Evolutionary conservation across 1,140 invertebrate genomes (phyloP).

Genomic region (Apis florea): DNA sequence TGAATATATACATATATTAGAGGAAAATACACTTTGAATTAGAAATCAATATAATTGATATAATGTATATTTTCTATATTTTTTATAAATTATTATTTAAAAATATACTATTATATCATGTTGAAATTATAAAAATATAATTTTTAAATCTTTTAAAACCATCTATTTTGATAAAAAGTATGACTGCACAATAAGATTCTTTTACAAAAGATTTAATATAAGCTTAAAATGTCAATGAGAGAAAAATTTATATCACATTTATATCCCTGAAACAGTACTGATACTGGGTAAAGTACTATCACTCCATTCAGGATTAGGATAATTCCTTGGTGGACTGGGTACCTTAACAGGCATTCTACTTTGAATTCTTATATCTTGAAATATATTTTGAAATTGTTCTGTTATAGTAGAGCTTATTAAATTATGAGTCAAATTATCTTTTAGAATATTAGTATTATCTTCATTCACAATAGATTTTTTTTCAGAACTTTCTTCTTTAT

Average conservation of each 20-base stretch:
- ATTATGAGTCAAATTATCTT: constrained; percentile 38
- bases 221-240: constrained; percentile 27
- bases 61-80: constrained; percentile 9
- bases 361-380: constrained; percentile 59
- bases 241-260: constrained; percentile 9
- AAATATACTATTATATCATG: constrained; percentile 32
- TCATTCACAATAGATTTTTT: constrained; percentile 5
- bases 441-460: neutral
- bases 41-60: constrained; percentile 39
- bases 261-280: constrained; percentile 56
- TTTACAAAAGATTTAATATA: neutral
- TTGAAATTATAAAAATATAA: constrained; percentile 37
- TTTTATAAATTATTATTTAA: constrained; percentile 35
- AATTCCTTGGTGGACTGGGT: constrained; percentile 66
- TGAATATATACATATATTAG: constrained; percentile 48
- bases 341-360: constrained; percentile 60
- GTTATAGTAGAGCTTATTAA: constrained; percentile 46
- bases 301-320: constrained; percentile 67
- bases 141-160: constrained; percentile 26
- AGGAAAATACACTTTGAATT: constrained; percentile 45
- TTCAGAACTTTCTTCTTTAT: constrained; percentile 6
- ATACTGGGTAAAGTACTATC: constrained; percentile 68
- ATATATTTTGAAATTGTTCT: constrained; percentile 62
- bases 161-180: constrained; percentile 18
- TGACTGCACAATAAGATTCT: neutral